Percentiles rank a stretch among this genome's conserved stretches.
These are phyloP conservation scores for Pseudorasbora parva DNA, from an alignment of 2,113 vertebrate genomes.

Conservation along the genomic window DNA sequence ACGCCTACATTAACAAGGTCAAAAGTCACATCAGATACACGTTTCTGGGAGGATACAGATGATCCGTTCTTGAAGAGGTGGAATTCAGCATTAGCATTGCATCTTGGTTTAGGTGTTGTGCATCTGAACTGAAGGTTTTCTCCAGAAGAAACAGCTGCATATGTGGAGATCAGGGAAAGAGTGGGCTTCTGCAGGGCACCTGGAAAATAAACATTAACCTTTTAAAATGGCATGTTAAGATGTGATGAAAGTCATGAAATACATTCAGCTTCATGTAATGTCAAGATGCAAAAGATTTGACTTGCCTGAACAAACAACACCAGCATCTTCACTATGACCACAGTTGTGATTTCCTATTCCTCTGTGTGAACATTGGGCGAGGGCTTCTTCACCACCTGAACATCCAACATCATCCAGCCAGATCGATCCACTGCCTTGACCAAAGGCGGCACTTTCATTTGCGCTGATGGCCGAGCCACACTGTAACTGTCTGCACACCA, in stretches of 20 bases:
- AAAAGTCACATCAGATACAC: conserved; percentile 11
- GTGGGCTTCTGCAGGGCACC: conserved; percentile 62
- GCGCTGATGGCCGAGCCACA: conserved; percentile 55
- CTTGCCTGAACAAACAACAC: conserved; percentile 70
- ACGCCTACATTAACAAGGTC: conserved; percentile 5
- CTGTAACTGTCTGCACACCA: conserved; percentile 71
- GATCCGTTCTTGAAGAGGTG: conserved; percentile 10
- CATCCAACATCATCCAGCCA: conserved; percentile 71
- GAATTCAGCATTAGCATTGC: conserved; percentile 21
- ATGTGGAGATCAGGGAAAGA: background rate
- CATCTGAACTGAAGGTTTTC: conserved; percentile 46
- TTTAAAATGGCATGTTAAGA: background rate
- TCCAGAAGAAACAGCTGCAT: conserved; percentile 42
- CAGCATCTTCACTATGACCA: conserved; percentile 67
- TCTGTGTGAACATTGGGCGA: conserved; percentile 59
- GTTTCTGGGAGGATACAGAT: background rate
- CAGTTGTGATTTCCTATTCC: conserved; percentile 56
- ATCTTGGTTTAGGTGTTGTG: conserved; percentile 17
- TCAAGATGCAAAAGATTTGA: background rate
- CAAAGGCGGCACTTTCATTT: conserved; percentile 57
- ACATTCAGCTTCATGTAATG: background rate
- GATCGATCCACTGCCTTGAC: conserved; percentile 60
- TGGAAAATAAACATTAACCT: conserved; percentile 37
- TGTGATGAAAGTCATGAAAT: background rate
- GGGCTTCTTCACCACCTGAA: conserved; percentile 55